Percentiles rank a stretch among this genome's conserved stretches.
Conservation (phyloP, 2,797 vertebrate species). For the Heterohyrax brucei region DNA sequence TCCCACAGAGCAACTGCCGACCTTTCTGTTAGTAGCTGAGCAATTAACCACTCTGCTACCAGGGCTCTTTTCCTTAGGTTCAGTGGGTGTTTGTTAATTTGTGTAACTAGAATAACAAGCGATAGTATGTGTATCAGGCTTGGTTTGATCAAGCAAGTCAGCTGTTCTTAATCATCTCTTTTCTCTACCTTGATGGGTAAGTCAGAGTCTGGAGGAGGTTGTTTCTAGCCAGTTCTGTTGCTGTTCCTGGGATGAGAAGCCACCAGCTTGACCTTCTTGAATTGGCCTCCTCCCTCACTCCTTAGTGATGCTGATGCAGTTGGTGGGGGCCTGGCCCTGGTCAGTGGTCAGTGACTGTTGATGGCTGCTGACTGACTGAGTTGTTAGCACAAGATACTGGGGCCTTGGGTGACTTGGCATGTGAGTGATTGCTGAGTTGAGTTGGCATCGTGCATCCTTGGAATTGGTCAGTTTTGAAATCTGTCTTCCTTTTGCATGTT, state of each 20-base stretch:
- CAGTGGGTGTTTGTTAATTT: not conserved
- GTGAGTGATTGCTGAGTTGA: not conserved
- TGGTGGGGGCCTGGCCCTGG: not conserved
- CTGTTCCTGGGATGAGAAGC: not conserved
- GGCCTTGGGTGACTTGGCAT: not conserved
- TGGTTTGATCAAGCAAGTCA: not conserved
- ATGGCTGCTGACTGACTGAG: not conserved
- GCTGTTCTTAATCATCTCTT: not conserved
- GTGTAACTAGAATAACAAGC: not conserved
- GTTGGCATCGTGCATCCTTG: not conserved
- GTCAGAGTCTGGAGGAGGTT: not conserved
- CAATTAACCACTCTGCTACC: too few species aligned
- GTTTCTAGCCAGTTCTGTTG: not conserved
- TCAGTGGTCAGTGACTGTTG: not conserved
- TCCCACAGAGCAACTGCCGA: too few species aligned
- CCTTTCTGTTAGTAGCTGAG: too few species aligned
- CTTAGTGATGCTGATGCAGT: not conserved
- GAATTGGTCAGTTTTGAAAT: not conserved
- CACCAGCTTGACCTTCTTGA: not conserved
- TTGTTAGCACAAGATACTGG: not conserved
- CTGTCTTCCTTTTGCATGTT: not conserved
- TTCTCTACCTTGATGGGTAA: not conserved
- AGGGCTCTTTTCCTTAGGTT: not conserved
- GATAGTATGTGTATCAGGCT: not conserved
- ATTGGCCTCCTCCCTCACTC: not conserved